Conservation (phyloP, 2,888 invertebrate species). For the Tillus elongatus region DNA sequence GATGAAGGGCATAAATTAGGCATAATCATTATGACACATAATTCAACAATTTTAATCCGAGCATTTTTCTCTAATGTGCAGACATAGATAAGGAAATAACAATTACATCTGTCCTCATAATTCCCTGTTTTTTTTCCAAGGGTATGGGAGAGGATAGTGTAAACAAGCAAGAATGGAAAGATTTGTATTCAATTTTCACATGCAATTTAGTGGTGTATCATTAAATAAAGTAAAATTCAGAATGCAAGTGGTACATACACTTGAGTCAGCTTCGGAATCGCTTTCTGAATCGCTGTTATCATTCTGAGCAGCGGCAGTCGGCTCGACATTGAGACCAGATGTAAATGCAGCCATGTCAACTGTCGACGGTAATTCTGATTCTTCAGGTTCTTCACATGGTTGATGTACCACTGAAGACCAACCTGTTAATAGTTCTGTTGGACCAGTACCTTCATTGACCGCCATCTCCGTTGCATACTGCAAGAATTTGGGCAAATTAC, state of each 20-base stretch:
- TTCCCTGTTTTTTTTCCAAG: too few species aligned
- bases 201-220: too few species aligned
- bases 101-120: too few species aligned
- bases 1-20: too few species aligned
- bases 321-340: conserved; percentile 39
- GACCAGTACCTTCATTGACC: conserved; percentile 39
- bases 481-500: not conserved
- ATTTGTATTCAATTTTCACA: too few species aligned
- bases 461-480: conserved; percentile 29
- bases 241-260: conserved; percentile 34
- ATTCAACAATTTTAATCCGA: too few species aligned
- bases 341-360: conserved; percentile 60
- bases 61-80: too few species aligned
- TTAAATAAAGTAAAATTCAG: too few species aligned
- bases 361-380: conserved; percentile 54
- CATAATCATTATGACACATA: too few species aligned
- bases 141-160: too few species aligned
- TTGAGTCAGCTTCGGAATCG: conserved; percentile 49
- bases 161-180: too few species aligned
- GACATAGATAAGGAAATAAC: too few species aligned
- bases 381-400: conserved; percentile 53
- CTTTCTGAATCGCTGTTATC: conserved; percentile 47
- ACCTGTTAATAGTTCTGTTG: conserved; percentile 40
- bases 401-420: conserved; percentile 51
- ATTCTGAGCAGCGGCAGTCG: conserved; percentile 26